phyloP scores from a whole-genome alignment of 2,888 invertebrate genomes.

The Melieria picta region DNA sequence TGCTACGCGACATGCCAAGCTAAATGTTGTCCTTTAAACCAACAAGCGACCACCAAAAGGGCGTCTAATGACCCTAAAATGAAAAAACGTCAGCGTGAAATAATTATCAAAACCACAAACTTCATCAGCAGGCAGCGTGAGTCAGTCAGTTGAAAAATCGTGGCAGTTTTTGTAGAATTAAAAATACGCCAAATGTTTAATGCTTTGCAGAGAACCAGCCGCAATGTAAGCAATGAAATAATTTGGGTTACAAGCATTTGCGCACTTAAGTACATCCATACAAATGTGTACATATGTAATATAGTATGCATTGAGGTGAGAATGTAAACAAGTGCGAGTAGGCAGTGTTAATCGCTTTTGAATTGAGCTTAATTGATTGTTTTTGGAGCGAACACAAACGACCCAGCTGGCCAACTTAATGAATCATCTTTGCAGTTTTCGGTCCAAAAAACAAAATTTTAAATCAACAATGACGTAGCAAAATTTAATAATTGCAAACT shows the following conservation, averaged over 20 bases:
- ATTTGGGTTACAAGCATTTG: background rate
- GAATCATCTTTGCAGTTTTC: too few relatives aligned
- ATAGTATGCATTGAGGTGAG: background rate
- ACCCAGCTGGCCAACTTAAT: background rate
- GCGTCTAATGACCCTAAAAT: too few relatives aligned
- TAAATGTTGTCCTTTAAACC: too few relatives aligned
- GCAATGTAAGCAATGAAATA: background rate
- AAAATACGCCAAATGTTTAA: background rate
- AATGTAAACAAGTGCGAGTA: background rate
- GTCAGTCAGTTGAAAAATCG: background rate
- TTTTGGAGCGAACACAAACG: background rate
- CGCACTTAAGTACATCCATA: background rate
- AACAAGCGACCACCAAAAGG: too few relatives aligned
- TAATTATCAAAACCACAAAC: too few relatives aligned
- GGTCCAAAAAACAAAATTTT: background rate
- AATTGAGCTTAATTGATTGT: background rate
- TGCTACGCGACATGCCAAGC: too few relatives aligned
- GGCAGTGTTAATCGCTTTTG: background rate
- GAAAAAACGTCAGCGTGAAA: too few relatives aligned
- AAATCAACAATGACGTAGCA: conserved; percentile 19
- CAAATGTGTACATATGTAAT: background rate
- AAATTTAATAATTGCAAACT: background rate
- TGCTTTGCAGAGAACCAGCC: background rate
- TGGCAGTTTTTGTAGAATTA: background rate
- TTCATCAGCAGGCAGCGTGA: too few relatives aligned